phyloP scores from a whole-genome alignment of 2,797 vertebrate species.

The Characodon lateralis region DNA sequence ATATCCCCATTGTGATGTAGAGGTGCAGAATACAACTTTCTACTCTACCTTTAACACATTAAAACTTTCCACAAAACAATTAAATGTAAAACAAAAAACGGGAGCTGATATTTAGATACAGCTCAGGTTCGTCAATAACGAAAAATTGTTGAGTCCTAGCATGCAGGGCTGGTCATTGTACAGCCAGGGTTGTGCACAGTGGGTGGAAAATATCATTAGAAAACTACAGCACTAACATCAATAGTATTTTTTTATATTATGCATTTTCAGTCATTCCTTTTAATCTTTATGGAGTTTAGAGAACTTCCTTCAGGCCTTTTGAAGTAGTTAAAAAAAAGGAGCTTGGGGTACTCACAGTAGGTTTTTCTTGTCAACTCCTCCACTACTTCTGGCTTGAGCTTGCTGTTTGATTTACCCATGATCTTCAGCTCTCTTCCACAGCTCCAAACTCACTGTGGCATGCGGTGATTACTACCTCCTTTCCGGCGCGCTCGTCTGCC shows the following conservation, averaged over 20 bases:
- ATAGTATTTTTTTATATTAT: slow-evolving; percentile 8
- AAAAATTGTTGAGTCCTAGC: slow-evolving; percentile 24
- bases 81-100: slow-evolving; percentile 38
- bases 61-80: slow-evolving; percentile 36
- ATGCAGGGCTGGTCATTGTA: slow-evolving; percentile 23
- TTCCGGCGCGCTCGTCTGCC: slow-evolving; percentile 64
- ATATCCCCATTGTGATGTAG: slow-evolving; percentile 47
- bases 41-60: slow-evolving; percentile 45
- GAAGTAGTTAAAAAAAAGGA: slow-evolving; percentile 21
- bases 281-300: neutral
- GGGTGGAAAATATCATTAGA: slow-evolving; percentile 24
- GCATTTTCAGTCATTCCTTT: slow-evolving; percentile 7
- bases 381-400: slow-evolving; percentile 96
- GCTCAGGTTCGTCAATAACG: slow-evolving; percentile 30
- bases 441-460: slow-evolving; percentile 67
- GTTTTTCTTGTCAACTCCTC: slow-evolving; percentile 96
- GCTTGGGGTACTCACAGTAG: slow-evolving; percentile 89
- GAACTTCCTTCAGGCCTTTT: slow-evolving; percentile 1
- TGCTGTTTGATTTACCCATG: slow-evolving; percentile 99
- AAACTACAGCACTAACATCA: slow-evolving; percentile 20
- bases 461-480: slow-evolving; percentile 63
- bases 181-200: slow-evolving; percentile 21
- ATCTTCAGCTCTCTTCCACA: slow-evolving; percentile 69
- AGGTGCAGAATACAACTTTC: slow-evolving; percentile 58
- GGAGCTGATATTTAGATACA: slow-evolving; percentile 34